Base-by-base conservation (phyloP, 92 coral and sea anemone species). In the Desmophyllum pertusum region DNA sequence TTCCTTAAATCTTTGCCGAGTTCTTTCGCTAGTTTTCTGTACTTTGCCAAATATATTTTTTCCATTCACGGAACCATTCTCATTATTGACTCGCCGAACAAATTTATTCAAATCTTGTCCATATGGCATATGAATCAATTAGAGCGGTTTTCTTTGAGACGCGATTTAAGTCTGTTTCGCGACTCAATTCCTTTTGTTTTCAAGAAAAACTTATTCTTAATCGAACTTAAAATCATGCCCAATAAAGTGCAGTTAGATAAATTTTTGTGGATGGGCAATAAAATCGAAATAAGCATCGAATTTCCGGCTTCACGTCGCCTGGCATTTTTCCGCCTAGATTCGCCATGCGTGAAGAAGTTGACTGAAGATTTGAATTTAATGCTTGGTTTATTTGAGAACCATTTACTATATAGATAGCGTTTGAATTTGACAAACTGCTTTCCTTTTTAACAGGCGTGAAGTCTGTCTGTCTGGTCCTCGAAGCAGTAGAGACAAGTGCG, bases 61-160 rank as follows among this genome's bases (percentile, higher is more conserved):
- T 48, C n/a, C 7, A 73, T 82, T 82, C 59, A 50, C n/a, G 76
- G 41, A 80, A 62, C 83, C 64, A 77, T 81, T 77, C 70, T 76
- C 85, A 65, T 78, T 82, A 90, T 79, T 84, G 81, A 91, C 86
- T 87, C 73, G n/a, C n/a, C n/a, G 73, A 41, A 79, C 74, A 88
- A 89, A 88, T 91, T 90, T 84, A 91, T 91, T 91, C 94, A 84
- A 78, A 81, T 85, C 84, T 48, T 78, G 87, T 76, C 92, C 89
- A 85, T 91, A 85, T 91, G 94, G 90, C 87, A 85, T 38, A 43
- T 75, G 87, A 63, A 75, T 75, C 76, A 59, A 84, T 84, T 75
- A 84, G 48, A 25, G 81, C 79, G 86, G 79, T 57, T 72, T 82
- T 81, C 62, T 73, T 51, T 53, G 11, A 3, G 71, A 40, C 69